Evolutionary conservation across 1,140 invertebrate genomes (phyloP), one percentile per base, ranked within the genome.

Genomic region (Rhynchophorus ferrugineus): DNA sequence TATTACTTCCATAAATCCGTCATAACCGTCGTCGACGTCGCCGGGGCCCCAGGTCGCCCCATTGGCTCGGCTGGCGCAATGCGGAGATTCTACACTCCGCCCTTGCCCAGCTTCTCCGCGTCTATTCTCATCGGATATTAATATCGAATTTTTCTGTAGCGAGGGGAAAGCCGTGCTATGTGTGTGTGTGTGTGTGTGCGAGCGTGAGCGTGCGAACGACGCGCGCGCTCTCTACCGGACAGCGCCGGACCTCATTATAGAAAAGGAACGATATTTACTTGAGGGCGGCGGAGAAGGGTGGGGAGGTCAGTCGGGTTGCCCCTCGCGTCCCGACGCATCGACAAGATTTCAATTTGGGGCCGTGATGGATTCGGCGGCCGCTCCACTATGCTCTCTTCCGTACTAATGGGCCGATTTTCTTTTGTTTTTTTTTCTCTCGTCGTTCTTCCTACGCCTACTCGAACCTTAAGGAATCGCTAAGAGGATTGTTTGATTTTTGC

Each of bases 1-100:
- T 77, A 77, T 77, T 76, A 77, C 74, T 75, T 77, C 73, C 74
- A 77, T 77, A 77, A 77, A 64, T 64, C 58, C 58, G 58, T 64
- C 62, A 64, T 64, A 64, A 61, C 61, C 60, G 60, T 41, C 19
- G 19, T 47, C 51, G 22, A 18, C 17, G 34, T 21, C 51, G 57
- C 49, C n/a, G n/a, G n/a, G n/a, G 47, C 42, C 36, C 43, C 47
- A 20, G 45, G 18, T 39, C 33, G 46, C 39, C 48, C 53, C 46
- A 64, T 64, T 64, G 62, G 62, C 57, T 37, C 55, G 53, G 16
- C 39, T 64, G 62, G 60, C 62, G 62, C 62, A 64, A 56, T 64
- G 60, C 62, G 58, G 62, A 57, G 54, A 57, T 60, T 52, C 58
- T 62, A 56, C 54, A 44, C 57, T 50, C 51, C 44, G 44, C 51